Conservation (phyloP, 2,113 vertebrate species). For the Conger conger region DNA sequence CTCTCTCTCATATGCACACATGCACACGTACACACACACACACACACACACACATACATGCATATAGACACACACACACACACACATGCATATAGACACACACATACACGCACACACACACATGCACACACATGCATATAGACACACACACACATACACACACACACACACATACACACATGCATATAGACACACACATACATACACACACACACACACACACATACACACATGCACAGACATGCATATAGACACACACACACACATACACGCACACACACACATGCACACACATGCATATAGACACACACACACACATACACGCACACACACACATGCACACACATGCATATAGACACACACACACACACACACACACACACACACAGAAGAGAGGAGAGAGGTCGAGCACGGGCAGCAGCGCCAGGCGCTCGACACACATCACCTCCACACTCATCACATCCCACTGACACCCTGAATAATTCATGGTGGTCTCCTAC, state of each 20-base stretch:
- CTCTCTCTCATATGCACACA: neutral
- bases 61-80: neutral
- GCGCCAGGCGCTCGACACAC: neutral
- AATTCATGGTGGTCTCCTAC: neutral
- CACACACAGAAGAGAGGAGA: neutral
- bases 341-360: neutral
- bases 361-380: neutral
- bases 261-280: neutral
- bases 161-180: neutral
- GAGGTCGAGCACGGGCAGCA: neutral
- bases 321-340: neutral
- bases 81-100: neutral
- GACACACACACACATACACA: neutral
- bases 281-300: neutral
- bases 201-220: neutral
- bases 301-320: neutral
- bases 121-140: neutral
- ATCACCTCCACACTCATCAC: neutral
- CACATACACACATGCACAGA: neutral
- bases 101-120: neutral
- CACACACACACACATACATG: neutral
- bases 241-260: neutral
- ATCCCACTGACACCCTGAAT: conserved; percentile 1
- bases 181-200: neutral
- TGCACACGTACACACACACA: neutral